phyloP scores from a whole-genome alignment of 2,797 vertebrate species.

The Staurois parvus region DNA sequence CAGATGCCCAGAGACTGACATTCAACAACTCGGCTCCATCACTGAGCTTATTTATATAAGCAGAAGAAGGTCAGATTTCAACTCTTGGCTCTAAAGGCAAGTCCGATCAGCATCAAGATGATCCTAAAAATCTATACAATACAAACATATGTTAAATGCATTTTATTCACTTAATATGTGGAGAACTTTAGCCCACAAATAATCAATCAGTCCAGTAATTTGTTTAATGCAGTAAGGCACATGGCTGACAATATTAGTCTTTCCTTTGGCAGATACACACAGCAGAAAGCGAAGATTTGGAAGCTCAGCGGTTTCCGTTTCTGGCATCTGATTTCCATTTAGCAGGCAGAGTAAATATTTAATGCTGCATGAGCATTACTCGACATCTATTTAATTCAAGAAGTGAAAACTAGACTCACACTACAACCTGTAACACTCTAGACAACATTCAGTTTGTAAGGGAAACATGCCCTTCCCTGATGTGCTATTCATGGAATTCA shows the following conservation, averaged over 20 bases:
- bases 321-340: conserved; percentile 56
- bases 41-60: not conserved
- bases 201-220: conserved; percentile 35
- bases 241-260: conserved; percentile 36
- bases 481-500: not conserved
- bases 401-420: not conserved
- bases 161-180: conserved; percentile 8
- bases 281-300: conserved; percentile 45
- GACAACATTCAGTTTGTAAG: not conserved
- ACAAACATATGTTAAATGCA: conserved; percentile 11
- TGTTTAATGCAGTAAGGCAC: conserved; percentile 44
- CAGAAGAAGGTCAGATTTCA: not conserved
- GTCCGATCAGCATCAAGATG: not conserved
- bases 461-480: not conserved
- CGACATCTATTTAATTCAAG: conserved; percentile 50
- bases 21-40: not conserved
- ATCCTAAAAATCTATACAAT: conserved; percentile 2
- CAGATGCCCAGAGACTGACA: not conserved
- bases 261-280: conserved; percentile 40
- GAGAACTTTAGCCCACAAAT: conserved; percentile 2
- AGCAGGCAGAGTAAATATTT: conserved; percentile 61
- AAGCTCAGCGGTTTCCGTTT: conserved; percentile 51
- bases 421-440: not conserved
- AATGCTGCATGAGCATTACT: conserved; percentile 42
- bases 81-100: not conserved